phyloP scores from a whole-genome alignment of 2,888 invertebrate genomes.

The Nesidiocoris tenuis region DNA sequence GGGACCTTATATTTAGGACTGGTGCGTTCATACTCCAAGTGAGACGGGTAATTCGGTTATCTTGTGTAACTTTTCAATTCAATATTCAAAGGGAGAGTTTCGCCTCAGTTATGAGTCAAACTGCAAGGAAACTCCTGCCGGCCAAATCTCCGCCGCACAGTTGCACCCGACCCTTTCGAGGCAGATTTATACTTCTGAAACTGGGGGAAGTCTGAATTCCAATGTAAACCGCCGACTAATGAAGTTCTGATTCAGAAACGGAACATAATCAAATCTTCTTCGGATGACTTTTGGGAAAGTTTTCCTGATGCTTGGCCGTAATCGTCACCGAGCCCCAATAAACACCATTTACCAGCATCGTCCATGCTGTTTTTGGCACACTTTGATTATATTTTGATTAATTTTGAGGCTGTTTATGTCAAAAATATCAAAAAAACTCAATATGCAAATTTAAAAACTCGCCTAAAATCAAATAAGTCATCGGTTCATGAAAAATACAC shows the following conservation, averaged over 20 bases:
- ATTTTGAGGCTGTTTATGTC: too few relatives aligned
- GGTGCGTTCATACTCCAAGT: not conserved
- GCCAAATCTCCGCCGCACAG: not conserved
- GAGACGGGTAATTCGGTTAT: not conserved
- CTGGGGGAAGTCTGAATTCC: not conserved
- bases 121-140: constrained; percentile 3
- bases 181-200: not conserved
- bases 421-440: too few relatives aligned
- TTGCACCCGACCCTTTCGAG: not conserved
- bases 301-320: too few relatives aligned
- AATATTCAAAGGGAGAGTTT: not conserved
- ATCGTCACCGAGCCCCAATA: too few relatives aligned
- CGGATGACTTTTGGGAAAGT: too few relatives aligned
- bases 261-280: too few relatives aligned
- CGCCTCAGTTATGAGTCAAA: not conserved
- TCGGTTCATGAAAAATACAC: too few relatives aligned
- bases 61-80: constrained; percentile 7
- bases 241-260: constrained; percentile 2
- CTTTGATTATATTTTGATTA: too few relatives aligned
- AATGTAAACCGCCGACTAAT: constrained; percentile 5
- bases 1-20: not conserved
- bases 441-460: too few relatives aligned
- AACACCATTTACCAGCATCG: too few relatives aligned
- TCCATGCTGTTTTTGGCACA: too few relatives aligned
- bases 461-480: too few relatives aligned